Base-by-base conservation (phyloP, 2,113 vertebrate genomes). In the Megaleporinus macrocephalus region DNA sequence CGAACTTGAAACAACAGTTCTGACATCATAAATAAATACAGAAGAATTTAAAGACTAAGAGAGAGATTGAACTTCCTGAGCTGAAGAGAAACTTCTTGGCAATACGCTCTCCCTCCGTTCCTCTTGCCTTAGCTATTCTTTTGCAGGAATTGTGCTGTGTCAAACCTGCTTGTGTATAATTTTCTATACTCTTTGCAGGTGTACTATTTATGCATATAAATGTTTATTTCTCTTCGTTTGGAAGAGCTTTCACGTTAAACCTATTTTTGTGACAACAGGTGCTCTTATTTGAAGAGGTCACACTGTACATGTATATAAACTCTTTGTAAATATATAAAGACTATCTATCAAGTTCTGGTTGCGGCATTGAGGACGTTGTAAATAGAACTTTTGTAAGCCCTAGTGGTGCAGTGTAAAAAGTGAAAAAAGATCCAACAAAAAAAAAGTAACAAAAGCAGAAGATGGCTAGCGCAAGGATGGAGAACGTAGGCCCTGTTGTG, bases 221-320 rank as follows among this genome's bases (percentile, higher is more conserved):
- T 93, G 90, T 87, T 90, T 74, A 91, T 92, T 92, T 94, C 90
- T 93, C 94, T 94, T 94, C 93, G 84, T 93, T 93, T 93, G 80
- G 94, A 93, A 94, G 93, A 94, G 93, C 85, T 87, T 61, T 91
- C 89, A 82, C 92, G 85, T 91, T 89, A 78, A 91, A 85, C 86
- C 16, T 71, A 79, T 84, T 85, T 74, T 78, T 82, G 86, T 82
- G 83, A 87, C 83, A 87, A 90, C 90, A 87, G 92, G 90, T 91
- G 86, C 92, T 93, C 91, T 92, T 90, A 86, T 88, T 93, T 83
- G 88, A 92, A 89, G 90, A 90, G 90, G 84, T 88, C 81, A 88
- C 88, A 85, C 89, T 92, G 91, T 85, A 87, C 84, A 55, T 91
- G 73, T 76, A 90, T 76, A 16, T 92, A 90, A n/a, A 55, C 90